These are phyloP conservation scores for Cephus sareptanus DNA, from an alignment of 2,888 invertebrate species.

Conservation along the genomic window DNA sequence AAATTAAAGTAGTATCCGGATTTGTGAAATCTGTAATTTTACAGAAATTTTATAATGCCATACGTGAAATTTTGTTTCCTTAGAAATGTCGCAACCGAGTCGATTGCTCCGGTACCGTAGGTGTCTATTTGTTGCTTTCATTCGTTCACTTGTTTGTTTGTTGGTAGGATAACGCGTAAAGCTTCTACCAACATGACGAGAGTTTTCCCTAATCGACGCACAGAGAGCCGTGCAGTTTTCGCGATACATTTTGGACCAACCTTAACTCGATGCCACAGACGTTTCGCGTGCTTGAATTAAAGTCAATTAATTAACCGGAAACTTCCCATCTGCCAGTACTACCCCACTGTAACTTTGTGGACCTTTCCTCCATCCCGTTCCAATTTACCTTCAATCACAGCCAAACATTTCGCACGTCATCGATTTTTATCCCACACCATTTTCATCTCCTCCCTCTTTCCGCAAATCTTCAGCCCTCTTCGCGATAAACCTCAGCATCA, in stretches of 20 bases:
- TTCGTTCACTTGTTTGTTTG: background rate
- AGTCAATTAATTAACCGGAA: background rate
- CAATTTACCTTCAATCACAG: background rate
- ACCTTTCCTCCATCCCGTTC: background rate
- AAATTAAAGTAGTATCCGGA: no score
- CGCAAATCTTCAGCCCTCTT: background rate
- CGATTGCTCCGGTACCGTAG: background rate
- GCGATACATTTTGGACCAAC: background rate
- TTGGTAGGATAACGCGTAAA: background rate
- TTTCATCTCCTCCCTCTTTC: background rate
- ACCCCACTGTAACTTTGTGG: background rate
- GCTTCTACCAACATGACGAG: background rate
- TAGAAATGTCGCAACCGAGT: background rate
- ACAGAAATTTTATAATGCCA: no score
- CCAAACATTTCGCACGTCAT: background rate
- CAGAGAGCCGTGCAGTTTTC: background rate
- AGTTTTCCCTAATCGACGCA: background rate
- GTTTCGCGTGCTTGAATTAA: background rate
- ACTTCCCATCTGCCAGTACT: background rate
- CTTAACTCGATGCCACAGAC: background rate
- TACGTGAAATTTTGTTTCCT: no score
- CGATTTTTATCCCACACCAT: background rate
- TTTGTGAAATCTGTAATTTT: no score
- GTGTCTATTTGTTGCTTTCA: background rate
- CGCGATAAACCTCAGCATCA: background rate